Evolutionary conservation across 2,888 invertebrate genomes (phyloP), one percentile per base, ranked within the genome.

Genomic region (Danaus chrysippus): DNA sequence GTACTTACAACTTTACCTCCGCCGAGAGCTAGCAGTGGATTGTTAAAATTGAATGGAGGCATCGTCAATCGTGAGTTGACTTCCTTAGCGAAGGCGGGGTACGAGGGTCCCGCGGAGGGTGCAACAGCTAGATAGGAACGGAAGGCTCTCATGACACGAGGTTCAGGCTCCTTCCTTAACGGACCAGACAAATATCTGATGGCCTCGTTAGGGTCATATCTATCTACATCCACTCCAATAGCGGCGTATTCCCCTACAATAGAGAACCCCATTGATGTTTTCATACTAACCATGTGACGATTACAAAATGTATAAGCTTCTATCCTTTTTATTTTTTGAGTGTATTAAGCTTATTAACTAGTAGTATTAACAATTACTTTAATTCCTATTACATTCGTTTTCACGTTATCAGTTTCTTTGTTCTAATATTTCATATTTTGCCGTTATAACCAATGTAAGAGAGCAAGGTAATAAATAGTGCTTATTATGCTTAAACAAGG

Each of bases 171-270:
- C 66, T 94, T 94, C 58, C 93, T 91, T 43, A 96, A 87, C 3
- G 96, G 92, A 11, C 96, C 97, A 58, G 94, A 92, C 23, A 98
- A 91, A 84, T 98, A 98, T 70, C 95, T 94, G 56, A 93, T 93
- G 0, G 98, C 96, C 63, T 94, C 93, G 19, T 93, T 92, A 1
- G 93, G 87, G 75, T 97, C 96, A 84, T 97, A 98, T 74, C 97
- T 96, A 71, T 97, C 96, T 12, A 97, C 94, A 76, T 97, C 96
- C 8, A 98, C 96, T 6, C 98, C 98, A 19, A 98, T 95, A 1
- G 97, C 98, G 79, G 97, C 97, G 80, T 98, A 98, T 79, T 98
- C 96, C n/a, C 98, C 96, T 49, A 17, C 0, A 49, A 49, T 49
- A 9, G 10, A n/a, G 3, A 15, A 3, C 17, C 17, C 11, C 10